phyloP scores from a whole-genome alignment of 2,888 invertebrate genomes.

The Sinohyriopsis cumingii region DNA sequence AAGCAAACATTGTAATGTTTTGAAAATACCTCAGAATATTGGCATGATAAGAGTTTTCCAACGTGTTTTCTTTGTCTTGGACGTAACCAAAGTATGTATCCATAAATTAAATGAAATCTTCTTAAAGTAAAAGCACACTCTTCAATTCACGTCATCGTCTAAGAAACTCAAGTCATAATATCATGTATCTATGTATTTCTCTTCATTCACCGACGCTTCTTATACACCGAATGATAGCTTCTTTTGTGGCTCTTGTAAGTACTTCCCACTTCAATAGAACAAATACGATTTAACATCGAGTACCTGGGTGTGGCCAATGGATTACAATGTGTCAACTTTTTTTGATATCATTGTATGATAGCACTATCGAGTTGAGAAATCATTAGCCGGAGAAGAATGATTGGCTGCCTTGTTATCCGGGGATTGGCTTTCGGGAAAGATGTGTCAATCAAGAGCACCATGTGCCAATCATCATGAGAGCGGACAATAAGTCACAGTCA shows the following conservation, averaged over 20 bases:
- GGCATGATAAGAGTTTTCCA: slow-evolving; percentile 1
- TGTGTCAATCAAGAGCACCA: no score
- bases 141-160: no score
- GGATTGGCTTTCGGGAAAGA: no score
- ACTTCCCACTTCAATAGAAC: slow-evolving; percentile 16
- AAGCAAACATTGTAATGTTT: slow-evolving; percentile 48
- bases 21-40: slow-evolving; percentile 1
- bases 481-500: no score
- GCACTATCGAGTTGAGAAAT: no score
- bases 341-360: slow-evolving; percentile 32
- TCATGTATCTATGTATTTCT: slow-evolving; percentile 5
- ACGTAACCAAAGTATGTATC: no score
- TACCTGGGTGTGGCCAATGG: slow-evolving; percentile 42
- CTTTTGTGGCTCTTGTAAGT: not conserved
- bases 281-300: slow-evolving; percentile 41
- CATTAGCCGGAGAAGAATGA: no score
- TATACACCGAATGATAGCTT: slow-evolving; percentile 23
- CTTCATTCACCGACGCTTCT: slow-evolving; percentile 14
- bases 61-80: no score
- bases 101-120: no score
- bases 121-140: no score
- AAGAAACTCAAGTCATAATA: not conserved
- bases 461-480: no score
- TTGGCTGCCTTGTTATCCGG: no score
- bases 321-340: slow-evolving; percentile 43